Evolutionary conservation across 2,113 vertebrate species (phyloP), one percentile per base, ranked within the genome.

Genomic region (Agelaius tricolor): DNA sequence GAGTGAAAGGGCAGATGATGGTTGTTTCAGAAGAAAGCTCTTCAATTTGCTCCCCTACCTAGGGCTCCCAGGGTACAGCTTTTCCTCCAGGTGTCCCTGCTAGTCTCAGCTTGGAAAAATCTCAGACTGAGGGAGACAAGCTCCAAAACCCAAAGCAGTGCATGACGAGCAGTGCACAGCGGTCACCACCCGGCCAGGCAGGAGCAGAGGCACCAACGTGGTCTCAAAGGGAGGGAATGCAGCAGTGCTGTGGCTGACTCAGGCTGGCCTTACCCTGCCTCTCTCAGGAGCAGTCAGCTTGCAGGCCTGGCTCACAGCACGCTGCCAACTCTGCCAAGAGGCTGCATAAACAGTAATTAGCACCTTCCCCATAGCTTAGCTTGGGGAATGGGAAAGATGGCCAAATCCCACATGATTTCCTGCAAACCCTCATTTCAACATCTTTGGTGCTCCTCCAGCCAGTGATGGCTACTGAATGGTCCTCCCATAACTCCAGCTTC

Each of bases 171-270:
- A 49, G 20, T 3, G 23, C n/a, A 24, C 31, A 86, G 31, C 35
- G 62, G 17, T 59, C n/a, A 12, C 33, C 8, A 0, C 11, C 22
- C 37, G 37, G 33, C 49, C 74, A 14, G 51, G 54, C 37, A 27
- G 54, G n/a, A 73, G 24, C 52, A 69, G 83, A 58, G 20, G 55
- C 44, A 54, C 5, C 17, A 5, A 44, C 11, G 51, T 21, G 37
- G 14, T n/a, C 43, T 74, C 72, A 44, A 31, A 66, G 17, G 21
- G 24, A 75, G 23, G 9, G 35, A 35, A 33, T 0, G 0, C 26
- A 16, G 17, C 31, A 17, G 71, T 0, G 0, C 46, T 1, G 2
- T 44, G 76, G 17, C 31, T 1, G 2, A 33, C 41, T 35, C 31
- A 39, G 19, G 19, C 44, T 66, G 67, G 39, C 54, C 54, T 80